phyloP scores from a whole-genome alignment of 2,113 vertebrate genomes.

The Amazona guildingii region DNA sequence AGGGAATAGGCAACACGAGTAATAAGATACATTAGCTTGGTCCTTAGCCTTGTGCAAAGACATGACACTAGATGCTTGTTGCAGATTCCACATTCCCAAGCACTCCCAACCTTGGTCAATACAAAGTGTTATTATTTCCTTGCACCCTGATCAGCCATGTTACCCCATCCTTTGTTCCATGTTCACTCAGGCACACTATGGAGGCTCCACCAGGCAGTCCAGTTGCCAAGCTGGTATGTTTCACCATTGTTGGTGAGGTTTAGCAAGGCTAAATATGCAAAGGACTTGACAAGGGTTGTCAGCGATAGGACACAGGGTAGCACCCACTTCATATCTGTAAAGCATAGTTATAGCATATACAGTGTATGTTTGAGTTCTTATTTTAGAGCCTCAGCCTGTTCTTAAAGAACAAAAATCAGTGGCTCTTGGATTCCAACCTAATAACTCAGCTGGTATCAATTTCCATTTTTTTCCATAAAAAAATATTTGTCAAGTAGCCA shows the following conservation, averaged over 20 bases:
- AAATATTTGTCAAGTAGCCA: background rate
- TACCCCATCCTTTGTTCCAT: background rate
- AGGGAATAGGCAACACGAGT: accelerated
- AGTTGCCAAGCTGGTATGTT: background rate
- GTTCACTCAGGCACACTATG: background rate
- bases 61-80: background rate
- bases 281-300: background rate
- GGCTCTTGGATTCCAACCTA: background rate
- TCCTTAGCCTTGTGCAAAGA: background rate
- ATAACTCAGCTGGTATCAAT: background rate
- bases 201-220: background rate
- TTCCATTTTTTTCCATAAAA: background rate
- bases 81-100: background rate
- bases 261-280: background rate
- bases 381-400: background rate
- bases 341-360: background rate
- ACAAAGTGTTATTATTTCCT: background rate
- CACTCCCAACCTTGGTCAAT: background rate
- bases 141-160: background rate
- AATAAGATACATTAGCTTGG: background rate
- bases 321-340: background rate
- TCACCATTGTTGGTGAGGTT: background rate
- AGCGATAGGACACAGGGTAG: background rate
- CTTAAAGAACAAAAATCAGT: background rate
- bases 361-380: background rate